Percentiles rank a stretch among this genome's conserved stretches.
Evolutionary conservation across 1,140 invertebrate genomes (phyloP).

Genomic region (Cydia amplana): DNA sequence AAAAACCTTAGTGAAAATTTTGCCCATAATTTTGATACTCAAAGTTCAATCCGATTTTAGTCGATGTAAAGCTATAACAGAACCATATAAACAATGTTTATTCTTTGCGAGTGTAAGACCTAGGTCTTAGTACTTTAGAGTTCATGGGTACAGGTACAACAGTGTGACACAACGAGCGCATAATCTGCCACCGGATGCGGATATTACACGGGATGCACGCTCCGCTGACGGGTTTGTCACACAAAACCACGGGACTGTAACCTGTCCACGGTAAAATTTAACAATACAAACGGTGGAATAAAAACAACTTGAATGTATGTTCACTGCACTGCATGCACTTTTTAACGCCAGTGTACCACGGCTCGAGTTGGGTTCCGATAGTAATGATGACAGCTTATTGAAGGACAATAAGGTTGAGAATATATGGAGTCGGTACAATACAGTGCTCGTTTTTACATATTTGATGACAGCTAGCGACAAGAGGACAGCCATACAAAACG

Average conservation of each 20-base stretch:
- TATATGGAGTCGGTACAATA: not conserved
- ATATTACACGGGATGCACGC: constrained; percentile 33
- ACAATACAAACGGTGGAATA: not conserved
- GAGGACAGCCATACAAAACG: not conserved
- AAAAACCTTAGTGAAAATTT: too few relatives aligned
- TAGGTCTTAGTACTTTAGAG: too few relatives aligned
- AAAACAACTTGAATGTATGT: not conserved
- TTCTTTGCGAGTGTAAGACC: too few relatives aligned
- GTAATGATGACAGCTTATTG: constrained; percentile 4
- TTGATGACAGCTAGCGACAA: not conserved
- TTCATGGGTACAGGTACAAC: not conserved
- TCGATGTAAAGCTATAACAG: too few relatives aligned
- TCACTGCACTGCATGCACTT: too few relatives aligned
- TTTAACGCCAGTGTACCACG: too few relatives aligned
- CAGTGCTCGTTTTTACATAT: not conserved
- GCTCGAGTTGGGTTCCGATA: not conserved
- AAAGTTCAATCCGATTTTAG: too few relatives aligned
- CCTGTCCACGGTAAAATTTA: constrained; percentile 10
- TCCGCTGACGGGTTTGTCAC: constrained; percentile 22
- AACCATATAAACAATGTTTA: too few relatives aligned
- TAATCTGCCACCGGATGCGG: constrained; percentile 59
- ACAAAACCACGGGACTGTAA: constrained; percentile 18
- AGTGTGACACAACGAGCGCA: constrained; percentile 47
- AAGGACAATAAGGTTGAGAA: not conserved
- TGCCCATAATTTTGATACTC: too few relatives aligned